Evolutionary conservation across 2,888 invertebrate genomes (phyloP).

Genomic region (Rhagonycha fulva): DNA sequence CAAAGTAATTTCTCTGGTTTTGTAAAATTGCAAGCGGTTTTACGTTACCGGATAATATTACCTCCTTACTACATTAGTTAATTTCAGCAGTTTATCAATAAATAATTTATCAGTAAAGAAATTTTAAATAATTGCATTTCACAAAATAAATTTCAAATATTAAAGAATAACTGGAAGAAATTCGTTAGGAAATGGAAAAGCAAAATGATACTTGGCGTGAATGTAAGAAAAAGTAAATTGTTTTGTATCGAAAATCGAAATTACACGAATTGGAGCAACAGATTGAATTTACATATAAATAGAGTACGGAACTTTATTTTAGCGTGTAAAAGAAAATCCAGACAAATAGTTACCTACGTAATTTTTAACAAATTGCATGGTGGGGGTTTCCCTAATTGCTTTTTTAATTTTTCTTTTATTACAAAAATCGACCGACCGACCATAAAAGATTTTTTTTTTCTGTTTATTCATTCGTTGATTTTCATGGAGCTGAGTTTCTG

Average conservation of each 20-base stretch:
- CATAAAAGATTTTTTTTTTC: no score
- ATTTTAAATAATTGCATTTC: neutral
- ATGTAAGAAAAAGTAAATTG: constrained; percentile 16
- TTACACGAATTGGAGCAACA: constrained; percentile 30
- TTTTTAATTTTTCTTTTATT: neutral
- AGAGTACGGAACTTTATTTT: constrained; percentile 16
- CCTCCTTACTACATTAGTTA: no score
- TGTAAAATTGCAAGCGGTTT: neutral
- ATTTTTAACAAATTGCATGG: neutral
- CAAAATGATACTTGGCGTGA: constrained; percentile 3
- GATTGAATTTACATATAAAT: constrained; percentile 35
- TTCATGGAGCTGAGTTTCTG: neutral
- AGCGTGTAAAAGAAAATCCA: constrained; percentile 10
- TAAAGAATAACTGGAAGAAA: constrained; percentile 1
- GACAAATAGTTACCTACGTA: neutral
- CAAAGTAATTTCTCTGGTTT: neutral
- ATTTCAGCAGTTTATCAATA: no score
- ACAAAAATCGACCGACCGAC: neutral
- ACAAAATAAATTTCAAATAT: neutral
- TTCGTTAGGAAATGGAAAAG: neutral
- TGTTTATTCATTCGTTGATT: no score
- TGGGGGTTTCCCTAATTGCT: neutral
- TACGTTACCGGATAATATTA: neutral
- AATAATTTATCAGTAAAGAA: neutral
- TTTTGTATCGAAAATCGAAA: constrained; percentile 33